Evolutionary conservation across 1,140 invertebrate species (phyloP), one percentile per base, ranked within the genome.

Genomic region (Aphis craccivora): DNA sequence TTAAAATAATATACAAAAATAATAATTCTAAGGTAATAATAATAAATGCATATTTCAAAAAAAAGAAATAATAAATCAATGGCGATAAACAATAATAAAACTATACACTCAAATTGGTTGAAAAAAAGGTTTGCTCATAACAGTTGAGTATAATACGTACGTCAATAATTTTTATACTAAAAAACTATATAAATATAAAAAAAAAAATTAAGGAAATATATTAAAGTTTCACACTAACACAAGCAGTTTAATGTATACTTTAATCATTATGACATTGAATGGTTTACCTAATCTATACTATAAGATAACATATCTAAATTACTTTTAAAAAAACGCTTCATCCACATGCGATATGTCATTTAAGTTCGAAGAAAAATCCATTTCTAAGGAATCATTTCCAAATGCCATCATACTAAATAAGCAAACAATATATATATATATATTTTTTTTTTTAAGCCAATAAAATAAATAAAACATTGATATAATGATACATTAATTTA

Each of bases 371-470:
- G 91, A 83, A 84, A 93, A 93, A 86, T 93, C 91, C 91, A 93
- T 93, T 93, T 93, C 91, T 93, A 93, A 84, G 22, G 91, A 93
- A 51, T 93, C 91, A 93, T 93, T 93, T 83, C 91, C 91, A 93
- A 93, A 93, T 93, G 91, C 48, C 91, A 93, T 93, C 91, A 93
- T 93, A 93, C 91, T 93, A 93, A 93, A 93, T 93, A 93, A 93
- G 91, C 91, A 93, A 93, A 93, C 48, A 93, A 48, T 91, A 48
- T 91, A 76, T 20, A 76, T 76, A 40, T 40, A 40, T 40, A 40
- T 40, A 1, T 53, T 53, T 76, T 53, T 53, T 76, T 90, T 84
- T 86, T 84, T 53, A 93, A 93, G 91, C 91, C 35, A 93, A 51
- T 86, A 83, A 55, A 83, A 84, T n/a, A 93, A 84, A 86, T 51